Evolutionary conservation across 2,113 vertebrate genomes (phyloP).

Genomic region (Sylvia atricapilla): DNA sequence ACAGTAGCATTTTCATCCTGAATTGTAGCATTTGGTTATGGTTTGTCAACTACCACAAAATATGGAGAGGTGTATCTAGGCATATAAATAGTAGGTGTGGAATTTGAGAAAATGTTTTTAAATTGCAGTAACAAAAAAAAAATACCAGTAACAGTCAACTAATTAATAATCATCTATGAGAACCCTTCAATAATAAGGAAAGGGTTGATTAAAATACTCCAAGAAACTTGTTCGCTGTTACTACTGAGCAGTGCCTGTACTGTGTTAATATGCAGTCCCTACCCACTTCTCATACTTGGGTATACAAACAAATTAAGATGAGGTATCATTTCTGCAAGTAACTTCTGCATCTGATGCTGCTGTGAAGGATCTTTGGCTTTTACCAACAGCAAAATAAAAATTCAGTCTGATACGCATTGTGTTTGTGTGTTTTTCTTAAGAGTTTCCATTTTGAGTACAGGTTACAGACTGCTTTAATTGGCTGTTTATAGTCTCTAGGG

Average conservation of each 20-base stretch:
- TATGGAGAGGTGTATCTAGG: not conserved
- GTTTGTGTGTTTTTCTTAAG: not conserved
- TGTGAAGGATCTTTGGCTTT: constrained; percentile 38
- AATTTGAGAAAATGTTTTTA: not conserved
- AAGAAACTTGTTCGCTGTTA: constrained; percentile 49
- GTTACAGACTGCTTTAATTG: not conserved
- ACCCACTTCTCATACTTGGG: not conserved
- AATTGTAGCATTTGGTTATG: constrained; percentile 48
- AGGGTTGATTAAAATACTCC: constrained; percentile 6
- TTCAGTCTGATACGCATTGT: not conserved
- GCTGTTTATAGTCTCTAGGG: not conserved
- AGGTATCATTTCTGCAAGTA: not conserved
- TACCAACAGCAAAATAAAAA: constrained; percentile 55
- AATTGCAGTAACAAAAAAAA: not conserved
- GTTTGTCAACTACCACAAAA: constrained; percentile 20
- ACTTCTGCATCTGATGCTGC: constrained; percentile 29
- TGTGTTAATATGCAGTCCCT: constrained; percentile 20
- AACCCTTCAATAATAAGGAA: constrained; percentile 38
- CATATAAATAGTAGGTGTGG: not conserved
- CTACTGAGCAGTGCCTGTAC: constrained; percentile 59
- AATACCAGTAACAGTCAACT: not conserved
- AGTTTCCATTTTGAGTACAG: not conserved
- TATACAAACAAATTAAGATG: not conserved
- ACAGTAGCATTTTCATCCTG: constrained; percentile 28
- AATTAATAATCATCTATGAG: not conserved